Evolutionary conservation across 2,888 invertebrate species (phyloP).

Genomic region (Eupelmus urozonus): DNA sequence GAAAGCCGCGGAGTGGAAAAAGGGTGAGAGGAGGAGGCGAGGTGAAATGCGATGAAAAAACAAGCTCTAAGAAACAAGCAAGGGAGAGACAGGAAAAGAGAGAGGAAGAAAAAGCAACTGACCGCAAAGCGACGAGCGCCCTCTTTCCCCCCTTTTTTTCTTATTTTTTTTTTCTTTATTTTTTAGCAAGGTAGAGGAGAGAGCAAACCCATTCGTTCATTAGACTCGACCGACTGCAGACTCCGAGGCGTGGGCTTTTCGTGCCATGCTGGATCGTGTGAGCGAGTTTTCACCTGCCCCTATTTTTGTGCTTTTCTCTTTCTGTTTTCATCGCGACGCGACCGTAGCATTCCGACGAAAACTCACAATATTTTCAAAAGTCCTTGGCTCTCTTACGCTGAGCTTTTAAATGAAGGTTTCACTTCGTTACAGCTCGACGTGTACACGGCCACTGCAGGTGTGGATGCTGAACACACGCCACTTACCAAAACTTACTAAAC

Average conservation of each 20-base stretch:
- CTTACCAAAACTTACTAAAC: slow-evolving; percentile 5
- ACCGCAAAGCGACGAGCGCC: slow-evolving; percentile 67
- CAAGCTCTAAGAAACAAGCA: slow-evolving; percentile 46
- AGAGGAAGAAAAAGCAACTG: slow-evolving; percentile 64
- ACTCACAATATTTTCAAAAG: slow-evolving; percentile 51
- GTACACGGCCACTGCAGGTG: too few relatives aligned
- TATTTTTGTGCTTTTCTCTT: slow-evolving; percentile 41
- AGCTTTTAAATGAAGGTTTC: slow-evolving; percentile 33
- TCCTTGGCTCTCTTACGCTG: slow-evolving; percentile 5
- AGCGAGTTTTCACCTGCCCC: slow-evolving; percentile 46
- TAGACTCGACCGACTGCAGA: slow-evolving; percentile 65
- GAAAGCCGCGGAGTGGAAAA: slow-evolving; percentile 18
- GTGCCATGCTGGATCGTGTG: too few relatives aligned
- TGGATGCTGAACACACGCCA: not conserved
- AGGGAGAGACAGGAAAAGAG: too few relatives aligned
- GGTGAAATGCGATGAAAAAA: slow-evolving; percentile 49
- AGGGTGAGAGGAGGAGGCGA: slow-evolving; percentile 14
- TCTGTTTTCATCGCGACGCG: too few relatives aligned
- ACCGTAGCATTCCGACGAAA: slow-evolving; percentile 20
- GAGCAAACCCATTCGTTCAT: slow-evolving; percentile 67
- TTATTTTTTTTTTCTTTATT: slow-evolving; percentile 56
- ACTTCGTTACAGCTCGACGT: not conserved
- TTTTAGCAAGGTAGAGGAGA: slow-evolving; percentile 59
- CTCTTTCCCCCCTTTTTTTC: slow-evolving; percentile 23
- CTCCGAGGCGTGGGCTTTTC: slow-evolving; percentile 49